Evolutionary conservation across 2,113 vertebrate genomes (phyloP), one percentile per base, ranked within the genome.

Genomic region (Dipodomys stephensi): DNA sequence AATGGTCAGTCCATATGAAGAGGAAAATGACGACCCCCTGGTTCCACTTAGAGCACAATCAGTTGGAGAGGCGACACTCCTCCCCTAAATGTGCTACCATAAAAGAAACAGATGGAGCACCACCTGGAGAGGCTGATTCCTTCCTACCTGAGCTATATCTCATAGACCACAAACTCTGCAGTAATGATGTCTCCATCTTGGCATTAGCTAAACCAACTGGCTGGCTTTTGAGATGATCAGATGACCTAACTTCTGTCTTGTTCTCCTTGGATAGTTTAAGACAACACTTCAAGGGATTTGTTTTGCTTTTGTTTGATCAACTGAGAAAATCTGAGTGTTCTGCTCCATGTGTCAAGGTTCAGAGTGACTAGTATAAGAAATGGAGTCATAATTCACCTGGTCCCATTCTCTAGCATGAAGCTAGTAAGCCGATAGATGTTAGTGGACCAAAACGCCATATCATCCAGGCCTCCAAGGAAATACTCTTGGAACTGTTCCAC

Each of bases 401-500:
- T 98, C 78, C 98, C 98, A 1, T 97, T 98, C 57, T 98, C 97
- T 12, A 98, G 94, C 98, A 98, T 98, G 28, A 93, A 95, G 94
- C 98, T 97, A 0, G 86, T 98, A 57, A 98, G 72, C 20, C 95
- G 97, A 95, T 98, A 98, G 92, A 98, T 98, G 15, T 98, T 98
- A 68, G 97, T 98, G 39, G 97, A 97, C 98, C 98, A 98, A 92
- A 97, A 98, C 0, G 97, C 98, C 98, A 98, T 98, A 79, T 98
- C 98, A 94, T 98, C 98, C 83, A 98, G 95, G 49, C 98, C 98
- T 87, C 98, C 98, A 0, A 98, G 98, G 94, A 98, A 98, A 96
- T 98, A 98, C 10, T 98, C 98, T 2, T 98, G 96, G 96, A 98
- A 98, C 46, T 98, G 98, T 49, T 98, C 98, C 94, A 98, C 98